A percentile compares a stretch with the other conserved stretches of the same genome.
Conservation (phyloP, 1,140 invertebrate genomes). For the Gonioctena quinquepunctata region DNA sequence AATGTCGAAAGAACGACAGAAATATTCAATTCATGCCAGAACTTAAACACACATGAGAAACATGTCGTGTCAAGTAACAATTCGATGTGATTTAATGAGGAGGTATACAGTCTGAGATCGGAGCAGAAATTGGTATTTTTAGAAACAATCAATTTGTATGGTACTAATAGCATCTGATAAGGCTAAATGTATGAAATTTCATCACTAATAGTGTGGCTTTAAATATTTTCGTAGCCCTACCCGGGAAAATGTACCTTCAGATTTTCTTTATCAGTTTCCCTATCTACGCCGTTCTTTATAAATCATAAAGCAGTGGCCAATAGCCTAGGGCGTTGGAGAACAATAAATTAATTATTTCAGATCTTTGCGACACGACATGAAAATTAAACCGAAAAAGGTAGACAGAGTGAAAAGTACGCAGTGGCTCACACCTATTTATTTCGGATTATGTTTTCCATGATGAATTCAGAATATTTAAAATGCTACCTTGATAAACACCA, state of each 20-base stretch:
- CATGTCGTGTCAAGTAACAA: slow-evolving; percentile 5
- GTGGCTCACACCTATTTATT: too few species aligned
- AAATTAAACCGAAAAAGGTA: too few species aligned
- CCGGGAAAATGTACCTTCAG: background rate
- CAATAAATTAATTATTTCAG: slow-evolving; percentile 16
- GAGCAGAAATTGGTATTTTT: slow-evolving; percentile 10
- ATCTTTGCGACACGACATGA: background rate
- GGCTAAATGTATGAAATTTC: slow-evolving; percentile 8
- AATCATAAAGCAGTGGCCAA: background rate
- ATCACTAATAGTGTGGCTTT: slow-evolving; percentile 14
- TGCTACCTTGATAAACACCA: too few species aligned
- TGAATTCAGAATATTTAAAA: too few species aligned
- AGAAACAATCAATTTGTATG: slow-evolving; percentile 13
- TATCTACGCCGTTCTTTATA: slow-evolving; percentile 2
- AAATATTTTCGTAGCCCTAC: slow-evolving; percentile 6
- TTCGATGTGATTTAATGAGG: slow-evolving; percentile 3
- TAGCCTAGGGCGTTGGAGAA: background rate
- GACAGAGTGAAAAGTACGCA: too few species aligned
- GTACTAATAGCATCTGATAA: slow-evolving; percentile 15
- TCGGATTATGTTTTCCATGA: too few species aligned
- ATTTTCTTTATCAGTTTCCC: background rate
- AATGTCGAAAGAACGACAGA: background rate
- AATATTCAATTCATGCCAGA: background rate
- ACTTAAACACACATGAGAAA: background rate
- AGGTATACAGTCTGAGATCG: background rate